phyloP scores from a whole-genome alignment of 2,797 vertebrate species.

The Dendrocincla tyrannina region DNA sequence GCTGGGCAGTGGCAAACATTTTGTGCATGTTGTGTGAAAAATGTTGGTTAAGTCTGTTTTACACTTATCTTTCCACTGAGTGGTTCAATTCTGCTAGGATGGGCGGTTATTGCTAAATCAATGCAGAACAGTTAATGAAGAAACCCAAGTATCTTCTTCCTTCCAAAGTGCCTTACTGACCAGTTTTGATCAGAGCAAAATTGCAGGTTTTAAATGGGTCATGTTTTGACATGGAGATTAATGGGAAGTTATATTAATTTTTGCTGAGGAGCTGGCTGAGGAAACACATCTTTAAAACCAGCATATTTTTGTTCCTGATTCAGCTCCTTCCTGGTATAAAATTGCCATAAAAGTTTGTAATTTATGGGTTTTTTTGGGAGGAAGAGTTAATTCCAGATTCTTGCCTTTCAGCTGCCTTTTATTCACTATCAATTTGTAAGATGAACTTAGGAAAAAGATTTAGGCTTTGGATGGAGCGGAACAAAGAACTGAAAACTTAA shows the following conservation, averaged over 20 bases:
- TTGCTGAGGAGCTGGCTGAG: neutral
- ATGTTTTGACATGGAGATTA: neutral
- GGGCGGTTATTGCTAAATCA: neutral
- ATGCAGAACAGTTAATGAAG: neutral
- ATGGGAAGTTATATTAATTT: neutral
- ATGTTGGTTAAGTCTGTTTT: neutral
- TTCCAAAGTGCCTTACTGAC: neutral
- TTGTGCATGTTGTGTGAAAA: neutral
- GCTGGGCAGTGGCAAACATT: accelerated
- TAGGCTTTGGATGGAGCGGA: neutral
- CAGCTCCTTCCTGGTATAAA: neutral
- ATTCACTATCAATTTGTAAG: neutral
- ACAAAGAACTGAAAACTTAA: neutral
- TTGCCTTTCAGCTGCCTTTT: neutral
- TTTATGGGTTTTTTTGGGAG: neutral
- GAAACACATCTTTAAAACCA: neutral
- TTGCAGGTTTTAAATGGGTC: neutral
- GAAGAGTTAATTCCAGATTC: neutral
- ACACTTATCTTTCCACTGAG: neutral
- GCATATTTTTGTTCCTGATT: neutral
- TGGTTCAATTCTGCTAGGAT: neutral
- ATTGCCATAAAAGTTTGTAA: neutral
- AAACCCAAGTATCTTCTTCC: neutral
- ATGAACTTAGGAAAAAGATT: neutral
- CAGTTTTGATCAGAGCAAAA: neutral